These are phyloP conservation scores for Caenorhabditis auriculariae DNA, from an alignment of 2,888 invertebrate genomes.

Conservation along the genomic window DNA sequence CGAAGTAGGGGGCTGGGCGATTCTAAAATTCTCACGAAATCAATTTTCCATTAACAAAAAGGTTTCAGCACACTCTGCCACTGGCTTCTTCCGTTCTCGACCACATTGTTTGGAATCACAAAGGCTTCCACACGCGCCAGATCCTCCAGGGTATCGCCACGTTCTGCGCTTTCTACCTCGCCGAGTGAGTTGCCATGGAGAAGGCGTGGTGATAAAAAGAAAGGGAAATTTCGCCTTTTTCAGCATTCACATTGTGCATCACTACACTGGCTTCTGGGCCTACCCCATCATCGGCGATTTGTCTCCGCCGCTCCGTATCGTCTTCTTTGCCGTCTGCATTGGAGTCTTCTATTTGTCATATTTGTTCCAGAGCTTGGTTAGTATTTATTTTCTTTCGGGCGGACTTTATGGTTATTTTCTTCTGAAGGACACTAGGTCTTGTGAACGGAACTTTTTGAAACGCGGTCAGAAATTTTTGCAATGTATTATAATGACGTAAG, in stretches of 20 bases:
- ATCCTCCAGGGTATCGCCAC: slow-evolving; percentile 32
- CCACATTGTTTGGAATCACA: slow-evolving; percentile 42
- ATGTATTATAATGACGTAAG: no score
- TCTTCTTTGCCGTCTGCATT: slow-evolving; percentile 48
- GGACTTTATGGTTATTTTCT: no score
- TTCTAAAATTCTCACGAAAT: no score
- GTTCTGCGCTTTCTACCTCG: slow-evolving; percentile 40
- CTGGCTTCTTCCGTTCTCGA: slow-evolving; percentile 49
- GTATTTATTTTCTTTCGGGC: no score
- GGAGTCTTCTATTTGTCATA: slow-evolving; percentile 39
- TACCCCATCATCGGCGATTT: slow-evolving; percentile 57
- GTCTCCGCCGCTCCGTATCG: slow-evolving; percentile 28
- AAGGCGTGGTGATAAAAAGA: neutral
- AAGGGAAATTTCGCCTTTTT: slow-evolving; percentile 15
- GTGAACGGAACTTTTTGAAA: no score
- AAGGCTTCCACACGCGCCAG: slow-evolving; percentile 18
- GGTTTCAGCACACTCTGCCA: slow-evolving; percentile 56
- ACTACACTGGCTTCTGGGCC: slow-evolving; percentile 54
- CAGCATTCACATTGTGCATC: slow-evolving; percentile 53
- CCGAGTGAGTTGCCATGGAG: slow-evolving; percentile 44
- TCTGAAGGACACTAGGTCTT: no score
- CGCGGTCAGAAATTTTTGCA: no score
- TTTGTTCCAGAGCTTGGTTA: no score
- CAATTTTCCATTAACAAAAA: no score
- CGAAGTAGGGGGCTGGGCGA: no score